Conservation (phyloP, 2,888 invertebrate genomes). For the Dendrolimus houi region DNA sequence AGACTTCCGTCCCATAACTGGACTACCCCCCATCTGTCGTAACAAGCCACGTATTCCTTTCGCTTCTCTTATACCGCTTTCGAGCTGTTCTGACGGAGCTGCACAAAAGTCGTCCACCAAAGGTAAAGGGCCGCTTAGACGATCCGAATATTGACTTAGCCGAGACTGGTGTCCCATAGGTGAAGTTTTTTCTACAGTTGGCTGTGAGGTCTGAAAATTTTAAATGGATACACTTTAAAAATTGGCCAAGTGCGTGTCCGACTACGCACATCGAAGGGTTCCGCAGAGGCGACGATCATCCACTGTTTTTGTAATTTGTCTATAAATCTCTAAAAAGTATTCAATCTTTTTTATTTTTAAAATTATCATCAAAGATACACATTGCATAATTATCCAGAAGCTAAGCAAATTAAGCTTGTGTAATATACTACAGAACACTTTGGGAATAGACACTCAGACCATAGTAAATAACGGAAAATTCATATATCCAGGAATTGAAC, state of each 20-base stretch:
- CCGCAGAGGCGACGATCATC: neutral
- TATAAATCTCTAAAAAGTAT: neutral
- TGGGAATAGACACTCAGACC: too few species aligned
- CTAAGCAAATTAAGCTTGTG: too few species aligned
- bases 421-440: too few species aligned
- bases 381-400: too few species aligned
- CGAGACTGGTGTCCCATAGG: slow-evolving; percentile 78
- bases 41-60: slow-evolving; percentile 87
- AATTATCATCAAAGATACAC: neutral
- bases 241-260: too few species aligned
- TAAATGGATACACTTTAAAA: too few species aligned
- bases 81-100: slow-evolving; percentile 85
- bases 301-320: neutral
- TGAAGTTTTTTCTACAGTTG: slow-evolving; percentile 52
- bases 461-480: too few species aligned
- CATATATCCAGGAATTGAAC: too few species aligned
- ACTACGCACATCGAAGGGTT: too few species aligned
- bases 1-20: slow-evolving; percentile 85
- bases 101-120: slow-evolving; percentile 95
- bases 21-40: slow-evolving; percentile 90
- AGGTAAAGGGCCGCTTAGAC: slow-evolving; percentile 80
- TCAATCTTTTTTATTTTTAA: neutral
- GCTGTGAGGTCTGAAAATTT: slow-evolving; percentile 23
- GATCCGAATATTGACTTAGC: slow-evolving; percentile 78
- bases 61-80: slow-evolving; percentile 79